Evolutionary conservation across 2,113 vertebrate species (phyloP).

Genomic region (Phrynosoma blainvillii): DNA sequence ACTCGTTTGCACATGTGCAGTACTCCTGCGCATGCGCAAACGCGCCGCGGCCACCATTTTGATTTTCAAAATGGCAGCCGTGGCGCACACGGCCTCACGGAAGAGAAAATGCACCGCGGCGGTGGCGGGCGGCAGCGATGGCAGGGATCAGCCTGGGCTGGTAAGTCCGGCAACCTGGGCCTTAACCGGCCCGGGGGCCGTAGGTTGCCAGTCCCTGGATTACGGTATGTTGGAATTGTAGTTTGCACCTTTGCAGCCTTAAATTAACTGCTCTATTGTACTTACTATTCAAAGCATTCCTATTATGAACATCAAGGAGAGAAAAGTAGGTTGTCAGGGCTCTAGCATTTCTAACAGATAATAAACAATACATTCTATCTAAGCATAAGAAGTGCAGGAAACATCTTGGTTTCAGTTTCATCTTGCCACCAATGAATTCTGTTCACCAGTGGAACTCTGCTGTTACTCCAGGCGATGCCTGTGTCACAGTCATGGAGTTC

Average conservation of each 20-base stretch:
- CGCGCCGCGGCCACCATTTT: too few species aligned
- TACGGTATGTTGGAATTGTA: background rate
- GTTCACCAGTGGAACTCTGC: background rate
- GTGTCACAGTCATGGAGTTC: slow-evolving; percentile 32
- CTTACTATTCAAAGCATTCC: slow-evolving; percentile 57
- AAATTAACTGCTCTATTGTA: background rate
- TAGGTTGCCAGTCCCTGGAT: too few species aligned
- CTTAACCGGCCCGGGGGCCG: too few species aligned
- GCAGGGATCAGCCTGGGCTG: too few species aligned
- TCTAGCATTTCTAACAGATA: slow-evolving; percentile 59
- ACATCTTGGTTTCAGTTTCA: slow-evolving; percentile 52
- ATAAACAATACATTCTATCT: slow-evolving; percentile 47
- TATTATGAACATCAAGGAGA: slow-evolving; percentile 47
- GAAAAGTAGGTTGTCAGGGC: slow-evolving; percentile 51
- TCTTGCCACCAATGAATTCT: background rate
- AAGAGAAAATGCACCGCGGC: too few species aligned
- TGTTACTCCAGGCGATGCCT: background rate
- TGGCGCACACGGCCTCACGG: too few species aligned
- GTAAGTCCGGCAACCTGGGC: too few species aligned
- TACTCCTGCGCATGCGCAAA: too few species aligned
- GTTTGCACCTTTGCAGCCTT: background rate
- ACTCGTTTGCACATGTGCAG: too few species aligned
- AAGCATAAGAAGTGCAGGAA: slow-evolving; percentile 65
- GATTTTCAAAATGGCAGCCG: too few species aligned
- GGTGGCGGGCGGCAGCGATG: too few species aligned